These are phyloP conservation scores for Phortica magna DNA, from an alignment of 2,888 invertebrate genomes.

Conservation along the genomic window DNA sequence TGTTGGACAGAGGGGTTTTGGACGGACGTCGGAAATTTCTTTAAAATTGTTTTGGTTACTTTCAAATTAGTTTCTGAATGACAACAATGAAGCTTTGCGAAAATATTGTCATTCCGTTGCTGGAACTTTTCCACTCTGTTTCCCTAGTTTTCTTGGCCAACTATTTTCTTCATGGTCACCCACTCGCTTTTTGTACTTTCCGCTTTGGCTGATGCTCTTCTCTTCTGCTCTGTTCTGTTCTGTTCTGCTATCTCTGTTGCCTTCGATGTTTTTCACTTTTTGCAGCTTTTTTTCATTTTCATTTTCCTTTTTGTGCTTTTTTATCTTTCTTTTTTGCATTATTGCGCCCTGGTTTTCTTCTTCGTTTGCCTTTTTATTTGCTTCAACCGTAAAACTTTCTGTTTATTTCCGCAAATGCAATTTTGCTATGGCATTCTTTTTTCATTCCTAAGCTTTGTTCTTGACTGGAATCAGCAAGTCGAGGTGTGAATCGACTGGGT, in stretches of 20 bases:
- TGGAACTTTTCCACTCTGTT: conserved; percentile 58
- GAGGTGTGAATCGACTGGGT: not conserved
- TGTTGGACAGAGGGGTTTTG: not conserved
- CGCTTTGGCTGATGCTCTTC: not conserved
- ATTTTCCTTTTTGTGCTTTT: conserved; percentile 5
- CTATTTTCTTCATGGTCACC: conserved; percentile 60
- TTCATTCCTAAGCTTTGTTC: conserved; percentile 29
- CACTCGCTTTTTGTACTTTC: conserved; percentile 29
- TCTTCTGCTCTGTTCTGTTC: conserved; percentile 4
- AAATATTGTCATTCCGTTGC: conserved; percentile 74
- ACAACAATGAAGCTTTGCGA: conserved; percentile 70
- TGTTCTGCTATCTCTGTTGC: conserved; percentile 19
- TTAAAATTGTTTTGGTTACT: conserved; percentile 74
- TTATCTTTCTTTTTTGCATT: conserved; percentile 20
- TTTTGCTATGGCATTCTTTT: conserved; percentile 53
- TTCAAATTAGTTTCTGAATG: conserved; percentile 73
- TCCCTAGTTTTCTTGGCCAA: conserved; percentile 39
- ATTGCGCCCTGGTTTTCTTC: conserved; percentile 15
- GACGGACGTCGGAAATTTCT: conserved; percentile 61
- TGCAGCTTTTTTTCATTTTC: conserved; percentile 40
- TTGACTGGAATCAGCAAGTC: not conserved
- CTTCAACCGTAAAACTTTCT: conserved; percentile 61
- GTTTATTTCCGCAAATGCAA: conserved; percentile 71
- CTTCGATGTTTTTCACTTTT: conserved; percentile 57
- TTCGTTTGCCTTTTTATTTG: conserved; percentile 22